phyloP scores from a whole-genome alignment of 2,797 vertebrate species.

The Crypturellus tataupa region DNA sequence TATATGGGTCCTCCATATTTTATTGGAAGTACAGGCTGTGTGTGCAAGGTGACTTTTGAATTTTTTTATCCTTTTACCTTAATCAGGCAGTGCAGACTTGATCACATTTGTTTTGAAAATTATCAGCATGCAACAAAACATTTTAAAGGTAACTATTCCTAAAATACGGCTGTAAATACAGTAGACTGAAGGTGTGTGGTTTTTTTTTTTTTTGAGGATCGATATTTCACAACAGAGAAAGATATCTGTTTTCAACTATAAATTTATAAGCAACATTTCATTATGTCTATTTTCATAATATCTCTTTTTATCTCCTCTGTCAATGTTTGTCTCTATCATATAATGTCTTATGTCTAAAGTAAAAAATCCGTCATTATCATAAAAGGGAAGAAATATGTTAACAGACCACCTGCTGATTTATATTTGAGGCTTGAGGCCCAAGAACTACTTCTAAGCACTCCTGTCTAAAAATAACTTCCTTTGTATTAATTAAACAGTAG shows the following conservation, averaged over 20 bases:
- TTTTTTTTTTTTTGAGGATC: background rate
- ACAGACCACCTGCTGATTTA: constrained; percentile 1
- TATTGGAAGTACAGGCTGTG: too few relatives aligned
- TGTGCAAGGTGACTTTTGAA: accelerated
- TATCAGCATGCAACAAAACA: too few relatives aligned
- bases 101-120: background rate
- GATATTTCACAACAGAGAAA: background rate
- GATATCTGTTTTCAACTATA: background rate
- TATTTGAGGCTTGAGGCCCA: background rate
- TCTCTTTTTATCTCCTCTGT: constrained; percentile 54
- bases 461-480: background rate
- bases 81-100: accelerated
- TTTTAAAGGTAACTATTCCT: background rate
- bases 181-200: background rate
- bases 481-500: accelerated
- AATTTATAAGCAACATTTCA: constrained; percentile 55
- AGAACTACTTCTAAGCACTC: background rate
- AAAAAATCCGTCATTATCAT: constrained; percentile 38
- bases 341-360: constrained; percentile 38
- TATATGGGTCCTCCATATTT: too few relatives aligned
- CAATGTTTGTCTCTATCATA: constrained; percentile 59
- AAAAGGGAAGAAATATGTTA: background rate
- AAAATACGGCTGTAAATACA: accelerated
- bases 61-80: accelerated
- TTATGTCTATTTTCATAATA: constrained; percentile 66